phyloP scores from a whole-genome alignment of 2,888 invertebrate genomes.

The Drosophila pegasa region DNA sequence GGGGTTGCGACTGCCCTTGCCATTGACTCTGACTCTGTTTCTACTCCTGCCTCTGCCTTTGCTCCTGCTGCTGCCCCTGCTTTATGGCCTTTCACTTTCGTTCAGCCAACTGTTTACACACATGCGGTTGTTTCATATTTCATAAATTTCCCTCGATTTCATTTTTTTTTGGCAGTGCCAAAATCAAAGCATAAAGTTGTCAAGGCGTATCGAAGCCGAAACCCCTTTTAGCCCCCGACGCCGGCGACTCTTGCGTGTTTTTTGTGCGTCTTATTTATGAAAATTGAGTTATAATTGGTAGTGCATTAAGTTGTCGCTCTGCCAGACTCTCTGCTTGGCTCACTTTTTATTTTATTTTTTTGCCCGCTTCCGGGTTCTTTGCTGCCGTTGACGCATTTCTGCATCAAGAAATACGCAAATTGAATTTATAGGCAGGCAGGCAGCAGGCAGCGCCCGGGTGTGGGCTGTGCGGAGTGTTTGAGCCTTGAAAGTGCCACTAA shows the following conservation, averaged over 20 bases:
- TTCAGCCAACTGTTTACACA: slow-evolving; percentile 71
- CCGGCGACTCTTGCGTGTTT: slow-evolving; percentile 45
- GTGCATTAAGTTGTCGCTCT: slow-evolving; percentile 73
- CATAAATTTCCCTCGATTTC: slow-evolving; percentile 50
- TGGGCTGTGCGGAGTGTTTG: slow-evolving; percentile 49
- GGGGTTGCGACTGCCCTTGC: background rate
- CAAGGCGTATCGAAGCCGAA: slow-evolving; percentile 71
- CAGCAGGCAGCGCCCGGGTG: slow-evolving; percentile 1
- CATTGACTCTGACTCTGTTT: background rate
- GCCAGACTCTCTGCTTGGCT: slow-evolving; percentile 15
- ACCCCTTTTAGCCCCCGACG: slow-evolving; percentile 44
- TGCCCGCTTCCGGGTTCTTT: slow-evolving; percentile 11
- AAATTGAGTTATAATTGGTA: slow-evolving; percentile 84
- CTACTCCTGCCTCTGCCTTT: background rate
- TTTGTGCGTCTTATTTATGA: slow-evolving; percentile 79
- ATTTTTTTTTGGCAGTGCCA: slow-evolving; percentile 27
- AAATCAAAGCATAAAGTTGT: slow-evolving; percentile 79
- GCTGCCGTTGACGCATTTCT: slow-evolving; percentile 74
- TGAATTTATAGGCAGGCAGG: slow-evolving; percentile 74
- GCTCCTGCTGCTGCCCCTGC: background rate
- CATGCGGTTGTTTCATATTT: slow-evolving; percentile 80
- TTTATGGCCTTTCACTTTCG: slow-evolving; percentile 31
- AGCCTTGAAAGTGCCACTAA: slow-evolving; percentile 78
- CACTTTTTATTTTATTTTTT: slow-evolving; percentile 5
- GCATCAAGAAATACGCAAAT: slow-evolving; percentile 80